Percentiles rank a stretch among this genome's conserved stretches.
Evolutionary conservation across 2,888 invertebrate genomes (phyloP).

Genomic region (Dyspetes luteomarginatus): DNA sequence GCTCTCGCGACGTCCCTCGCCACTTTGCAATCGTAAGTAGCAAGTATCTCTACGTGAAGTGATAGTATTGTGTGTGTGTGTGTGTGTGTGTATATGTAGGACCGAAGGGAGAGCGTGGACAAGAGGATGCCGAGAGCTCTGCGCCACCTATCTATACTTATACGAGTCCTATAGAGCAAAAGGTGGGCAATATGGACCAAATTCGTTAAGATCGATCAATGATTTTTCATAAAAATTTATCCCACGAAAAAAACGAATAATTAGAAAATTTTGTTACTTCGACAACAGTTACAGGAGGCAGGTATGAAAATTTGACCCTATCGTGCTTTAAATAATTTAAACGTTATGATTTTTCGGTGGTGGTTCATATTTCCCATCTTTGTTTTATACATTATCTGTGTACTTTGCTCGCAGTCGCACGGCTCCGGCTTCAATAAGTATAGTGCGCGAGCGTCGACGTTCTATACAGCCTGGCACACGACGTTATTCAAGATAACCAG

Average conservation of each 20-base stretch:
- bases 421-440: slow-evolving; percentile 37
- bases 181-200: too few relatives aligned
- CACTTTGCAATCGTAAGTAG: slow-evolving; percentile 61
- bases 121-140: slow-evolving; percentile 35
- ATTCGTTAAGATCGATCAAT: too few relatives aligned
- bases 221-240: too few relatives aligned
- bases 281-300: too few relatives aligned
- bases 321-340: too few relatives aligned
- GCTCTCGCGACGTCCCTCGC: slow-evolving; percentile 48
- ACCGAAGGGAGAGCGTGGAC: slow-evolving; percentile 23
- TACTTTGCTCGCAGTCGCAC: slow-evolving; percentile 7
- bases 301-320: too few relatives aligned
- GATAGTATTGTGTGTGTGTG: slow-evolving; percentile 45
- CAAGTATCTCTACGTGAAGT: slow-evolving; percentile 57
- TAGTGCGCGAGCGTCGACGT: slow-evolving; percentile 28
- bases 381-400: background rate
- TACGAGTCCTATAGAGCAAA: slow-evolving; percentile 16
- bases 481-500: slow-evolving; percentile 51
- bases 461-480: slow-evolving; percentile 40
- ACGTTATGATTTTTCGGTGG: too few relatives aligned
- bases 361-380: slow-evolving; percentile 7
- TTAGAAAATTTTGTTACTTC: too few relatives aligned
- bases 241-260: too few relatives aligned
- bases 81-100: slow-evolving; percentile 18
- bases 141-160: slow-evolving; percentile 35